These are phyloP conservation scores for Dissostichus mawsoni DNA, from an alignment of 2,113 vertebrate species.

Conservation along the genomic window DNA sequence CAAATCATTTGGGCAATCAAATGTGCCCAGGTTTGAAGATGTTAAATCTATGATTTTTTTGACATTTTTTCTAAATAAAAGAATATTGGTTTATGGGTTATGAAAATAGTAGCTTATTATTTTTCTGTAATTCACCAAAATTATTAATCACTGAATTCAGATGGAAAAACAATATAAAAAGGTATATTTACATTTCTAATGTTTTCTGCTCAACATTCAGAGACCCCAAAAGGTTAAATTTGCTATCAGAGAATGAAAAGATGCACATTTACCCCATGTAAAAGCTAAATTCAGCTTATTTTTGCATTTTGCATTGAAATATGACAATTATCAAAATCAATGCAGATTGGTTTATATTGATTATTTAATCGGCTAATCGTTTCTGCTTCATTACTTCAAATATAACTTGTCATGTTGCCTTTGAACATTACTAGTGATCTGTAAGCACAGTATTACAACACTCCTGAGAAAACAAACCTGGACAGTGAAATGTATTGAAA, in stretches of 20 bases:
- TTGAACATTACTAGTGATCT: background rate
- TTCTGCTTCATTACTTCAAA: background rate
- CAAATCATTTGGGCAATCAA: background rate
- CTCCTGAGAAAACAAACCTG: slow-evolving; percentile 27
- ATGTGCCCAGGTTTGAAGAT: background rate
- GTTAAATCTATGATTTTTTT: background rate
- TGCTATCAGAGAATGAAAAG: background rate
- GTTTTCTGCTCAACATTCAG: background rate
- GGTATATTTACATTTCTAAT: background rate
- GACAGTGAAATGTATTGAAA: slow-evolving; percentile 65
- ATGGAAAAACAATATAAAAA: background rate
- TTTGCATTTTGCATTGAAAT: background rate
- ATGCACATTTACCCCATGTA: background rate
- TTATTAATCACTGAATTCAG: background rate
- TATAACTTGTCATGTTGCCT: background rate
- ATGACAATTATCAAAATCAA: background rate
- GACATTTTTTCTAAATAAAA: background rate
- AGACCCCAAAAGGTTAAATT: background rate
- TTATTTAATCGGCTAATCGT: background rate
- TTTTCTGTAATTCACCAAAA: background rate
- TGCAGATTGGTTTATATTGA: background rate
- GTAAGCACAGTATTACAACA: background rate
- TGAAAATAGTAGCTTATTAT: background rate
- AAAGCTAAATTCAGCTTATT: background rate
- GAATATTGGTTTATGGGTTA: background rate